phyloP scores from a whole-genome alignment of 2,797 vertebrate genomes.

The Carapus acus region DNA sequence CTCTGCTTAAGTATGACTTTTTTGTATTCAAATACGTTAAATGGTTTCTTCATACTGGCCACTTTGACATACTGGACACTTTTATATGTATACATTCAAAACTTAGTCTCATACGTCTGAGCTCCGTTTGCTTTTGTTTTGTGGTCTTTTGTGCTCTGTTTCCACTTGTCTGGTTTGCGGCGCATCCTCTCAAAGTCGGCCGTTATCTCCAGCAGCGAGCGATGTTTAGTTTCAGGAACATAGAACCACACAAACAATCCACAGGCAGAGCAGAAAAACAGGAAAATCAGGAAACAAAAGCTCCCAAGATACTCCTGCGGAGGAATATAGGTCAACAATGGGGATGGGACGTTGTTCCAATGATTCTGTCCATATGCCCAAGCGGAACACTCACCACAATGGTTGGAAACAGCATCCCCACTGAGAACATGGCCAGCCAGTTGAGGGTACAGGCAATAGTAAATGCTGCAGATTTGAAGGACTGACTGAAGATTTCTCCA shows the following conservation, averaged over 20 bases:
- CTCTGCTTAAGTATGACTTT: too few relatives aligned
- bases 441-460: constrained; percentile 60
- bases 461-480: constrained; percentile 71
- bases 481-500: constrained; percentile 75
- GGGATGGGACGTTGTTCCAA: too few relatives aligned
- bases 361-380: background rate
- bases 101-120: constrained; percentile 18
- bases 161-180: constrained; percentile 25
- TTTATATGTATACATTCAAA: constrained; percentile 40
- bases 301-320: constrained; percentile 71
- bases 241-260: constrained; percentile 53
- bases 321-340: constrained; percentile 6
- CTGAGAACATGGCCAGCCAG: constrained; percentile 73
- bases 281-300: constrained; percentile 74
- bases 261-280: constrained; percentile 47
- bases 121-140: background rate
- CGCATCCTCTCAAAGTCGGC: constrained; percentile 66
- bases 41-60: too few relatives aligned
- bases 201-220: constrained; percentile 58
- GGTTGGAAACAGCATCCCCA: constrained; percentile 78
- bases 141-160: background rate
- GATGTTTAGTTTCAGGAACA: constrained; percentile 66
- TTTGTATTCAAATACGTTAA: too few relatives aligned
- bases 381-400: constrained; percentile 71
- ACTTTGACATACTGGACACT: background rate